Base-by-base conservation (phyloP, 2,888 invertebrate genomes). In the Xestia sexstrigata region DNA sequence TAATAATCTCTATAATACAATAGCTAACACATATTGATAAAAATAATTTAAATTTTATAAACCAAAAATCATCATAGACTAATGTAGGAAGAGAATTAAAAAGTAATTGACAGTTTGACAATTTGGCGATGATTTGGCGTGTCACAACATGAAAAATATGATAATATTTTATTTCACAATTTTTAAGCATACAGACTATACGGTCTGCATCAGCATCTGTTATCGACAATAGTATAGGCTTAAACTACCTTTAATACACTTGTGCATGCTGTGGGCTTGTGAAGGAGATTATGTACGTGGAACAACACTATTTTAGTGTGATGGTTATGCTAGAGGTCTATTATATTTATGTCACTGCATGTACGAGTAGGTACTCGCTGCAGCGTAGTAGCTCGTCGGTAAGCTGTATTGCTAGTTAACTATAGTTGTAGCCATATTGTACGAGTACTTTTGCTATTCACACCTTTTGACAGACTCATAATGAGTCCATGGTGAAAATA, bases 221-320 rank as follows among this genome's bases (percentile, higher is more conserved):
- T 60, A 69, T 30, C 26, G 45, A 20, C 17, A 52, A 45, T 66
- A 70, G 67, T 68, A 45, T 52, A 52, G 58, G 17, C 49, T 63
- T 63, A 63, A 45, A n/a, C 68, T 45, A 45, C n/a, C n/a, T 76
- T 39, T 47, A 26, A 55, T 65, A 69, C 39, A 82, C 71, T 23
- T 58, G 17, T 35, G 55, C 66, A 13, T 71, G 55, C 9, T 65
- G 20, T 30, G 6, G 5, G 47, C 1, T 35, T 15, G 4, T 77
- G 23, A 1, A 15, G 15, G 23, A 67, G 42, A 58, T 71, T 71
- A 82, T 63, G 63, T 20, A 47, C 42, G 20, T 30, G n/a, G 62
- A 30, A 30, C 35, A 45, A 70, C 47, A 77, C 35, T 68, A 62
- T 49, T 77, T 81, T 58, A 78, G 23, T 39, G 39, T 42, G 17